phyloP scores from a whole-genome alignment of 1,140 invertebrate genomes.

The Aphidius ervi region DNA sequence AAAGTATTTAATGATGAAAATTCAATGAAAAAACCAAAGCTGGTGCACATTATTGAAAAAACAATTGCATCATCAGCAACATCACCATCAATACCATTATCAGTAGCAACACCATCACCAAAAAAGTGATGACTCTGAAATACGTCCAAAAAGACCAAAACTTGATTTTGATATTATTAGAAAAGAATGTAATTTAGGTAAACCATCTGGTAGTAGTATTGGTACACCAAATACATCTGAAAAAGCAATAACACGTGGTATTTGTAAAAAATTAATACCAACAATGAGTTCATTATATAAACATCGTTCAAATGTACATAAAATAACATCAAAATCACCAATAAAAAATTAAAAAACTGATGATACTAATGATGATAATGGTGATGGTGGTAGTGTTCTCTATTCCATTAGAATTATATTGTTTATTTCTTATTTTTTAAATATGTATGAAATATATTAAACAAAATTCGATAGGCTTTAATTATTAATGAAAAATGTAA shows the following conservation, averaged over 20 bases:
- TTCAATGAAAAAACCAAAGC: slow-evolving; percentile 50
- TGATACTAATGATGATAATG: slow-evolving; percentile 21
- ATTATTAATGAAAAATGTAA: too few relatives aligned
- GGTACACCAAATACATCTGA: slow-evolving; percentile 21
- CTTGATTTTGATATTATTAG: slow-evolving; percentile 19
- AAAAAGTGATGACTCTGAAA: not conserved
- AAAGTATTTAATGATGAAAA: slow-evolving; percentile 55
- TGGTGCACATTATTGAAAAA: slow-evolving; percentile 15
- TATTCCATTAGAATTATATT: too few relatives aligned
- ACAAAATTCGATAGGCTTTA: too few relatives aligned
- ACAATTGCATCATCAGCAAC: not conserved
- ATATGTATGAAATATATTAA: too few relatives aligned
- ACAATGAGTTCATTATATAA: slow-evolving; percentile 44
- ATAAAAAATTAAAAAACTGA: not conserved
- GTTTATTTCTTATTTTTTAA: too few relatives aligned
- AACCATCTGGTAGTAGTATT: slow-evolving; percentile 5
- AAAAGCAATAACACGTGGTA: slow-evolving; percentile 40
- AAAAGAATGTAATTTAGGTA: slow-evolving; percentile 17
- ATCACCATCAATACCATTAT: too few relatives aligned
- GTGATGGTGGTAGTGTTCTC: too few relatives aligned
- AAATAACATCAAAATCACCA: slow-evolving; percentile 18
- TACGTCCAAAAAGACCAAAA: slow-evolving; percentile 19
- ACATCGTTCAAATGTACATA: slow-evolving; percentile 43
- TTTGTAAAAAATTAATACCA: slow-evolving; percentile 41
- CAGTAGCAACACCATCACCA: not conserved